phyloP scores from a whole-genome alignment of 2,888 invertebrate species.

The Dichetophora obliterata region DNA sequence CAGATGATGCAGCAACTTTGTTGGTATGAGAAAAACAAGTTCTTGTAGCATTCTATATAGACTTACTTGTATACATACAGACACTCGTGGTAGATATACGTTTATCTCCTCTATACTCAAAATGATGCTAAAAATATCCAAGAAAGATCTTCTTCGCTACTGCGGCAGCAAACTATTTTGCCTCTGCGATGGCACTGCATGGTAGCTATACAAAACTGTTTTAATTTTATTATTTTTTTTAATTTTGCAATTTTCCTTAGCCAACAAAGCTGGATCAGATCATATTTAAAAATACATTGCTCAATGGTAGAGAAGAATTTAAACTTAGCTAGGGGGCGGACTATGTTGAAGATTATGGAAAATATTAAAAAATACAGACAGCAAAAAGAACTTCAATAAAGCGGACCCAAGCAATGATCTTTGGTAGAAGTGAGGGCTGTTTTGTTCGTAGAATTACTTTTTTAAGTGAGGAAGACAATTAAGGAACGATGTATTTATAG shows the following conservation, averaged over 20 bases:
- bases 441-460: not conserved
- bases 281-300: slow-evolving; percentile 20
- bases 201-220: not conserved
- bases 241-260: slow-evolving; percentile 3
- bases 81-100: not conserved
- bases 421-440: not conserved
- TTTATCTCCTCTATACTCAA: not conserved
- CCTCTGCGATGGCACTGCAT: slow-evolving; percentile 1
- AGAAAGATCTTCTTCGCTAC: slow-evolving; percentile 7
- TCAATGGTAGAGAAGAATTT: not conserved
- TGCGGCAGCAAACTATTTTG: not conserved
- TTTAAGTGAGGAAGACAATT: not conserved
- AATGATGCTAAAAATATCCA: slow-evolving; percentile 26
- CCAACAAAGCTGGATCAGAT: slow-evolving; percentile 15
- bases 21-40: slow-evolving; percentile 18
- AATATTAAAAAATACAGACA: not conserved
- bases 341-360: not conserved
- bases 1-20: not conserved
- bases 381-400: not conserved
- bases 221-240: not conserved
- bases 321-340: not conserved
- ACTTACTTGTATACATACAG: not conserved
- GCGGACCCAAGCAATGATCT: no score
- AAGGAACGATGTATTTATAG: not conserved
- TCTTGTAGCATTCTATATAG: not conserved